phyloP scores from a whole-genome alignment of 2,113 vertebrate genomes.

The Steatornis caripensis region DNA sequence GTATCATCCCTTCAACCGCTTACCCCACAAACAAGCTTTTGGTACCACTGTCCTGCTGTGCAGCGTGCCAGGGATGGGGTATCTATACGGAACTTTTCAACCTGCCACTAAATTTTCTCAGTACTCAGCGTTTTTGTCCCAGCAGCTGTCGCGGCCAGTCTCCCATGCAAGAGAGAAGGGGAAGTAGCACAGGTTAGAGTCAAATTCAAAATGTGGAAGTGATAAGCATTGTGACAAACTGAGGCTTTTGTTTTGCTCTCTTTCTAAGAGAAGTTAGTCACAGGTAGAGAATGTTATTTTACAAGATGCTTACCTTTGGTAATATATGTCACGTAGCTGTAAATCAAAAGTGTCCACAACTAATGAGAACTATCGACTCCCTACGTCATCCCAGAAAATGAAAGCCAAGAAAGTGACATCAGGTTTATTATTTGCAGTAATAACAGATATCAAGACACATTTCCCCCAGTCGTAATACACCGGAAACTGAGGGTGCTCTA shows the following conservation, averaged over 20 bases:
- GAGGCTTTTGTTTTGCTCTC: not conserved
- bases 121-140: not conserved
- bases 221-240: not conserved
- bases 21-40: not conserved
- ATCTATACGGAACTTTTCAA: not conserved
- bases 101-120: not conserved
- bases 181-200: not conserved
- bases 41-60: not conserved
- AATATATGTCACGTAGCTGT: not conserved
- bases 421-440: not conserved
- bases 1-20: not conserved
- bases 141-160: not conserved
- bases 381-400: not conserved
- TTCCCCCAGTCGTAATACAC: not conserved
- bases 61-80: not conserved
- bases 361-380: not conserved
- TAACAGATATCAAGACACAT: not conserved
- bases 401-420: not conserved
- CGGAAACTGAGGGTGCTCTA: not conserved
- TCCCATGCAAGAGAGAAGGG: not conserved
- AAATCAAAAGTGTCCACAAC: not conserved
- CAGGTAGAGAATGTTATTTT: not conserved
- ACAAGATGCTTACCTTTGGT: not conserved
- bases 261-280: not conserved
- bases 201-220: not conserved